Conservation (phyloP, 23 tunicate genomes). For the Styela plicata region DNA sequence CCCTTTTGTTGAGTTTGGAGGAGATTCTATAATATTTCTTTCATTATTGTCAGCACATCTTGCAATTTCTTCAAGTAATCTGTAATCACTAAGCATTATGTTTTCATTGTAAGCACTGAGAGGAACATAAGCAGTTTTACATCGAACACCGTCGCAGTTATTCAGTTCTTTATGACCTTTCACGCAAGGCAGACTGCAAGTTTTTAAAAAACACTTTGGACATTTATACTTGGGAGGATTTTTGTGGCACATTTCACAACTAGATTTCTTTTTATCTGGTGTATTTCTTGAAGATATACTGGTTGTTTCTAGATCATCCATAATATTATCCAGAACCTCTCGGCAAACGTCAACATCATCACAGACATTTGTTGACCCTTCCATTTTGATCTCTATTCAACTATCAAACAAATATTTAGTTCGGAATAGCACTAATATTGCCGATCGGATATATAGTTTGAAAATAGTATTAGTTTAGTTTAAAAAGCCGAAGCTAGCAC, state of each 20-base stretch:
- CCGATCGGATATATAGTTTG: no score
- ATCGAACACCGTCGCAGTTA: constrained; percentile 21
- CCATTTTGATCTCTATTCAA: no score
- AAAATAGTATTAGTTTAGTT: no score
- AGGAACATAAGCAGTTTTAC: constrained; percentile 24
- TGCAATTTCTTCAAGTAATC: constrained; percentile 26
- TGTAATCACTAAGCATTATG: constrained; percentile 30
- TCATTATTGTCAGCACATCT: constrained; percentile 14
- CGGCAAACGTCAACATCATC: not conserved
- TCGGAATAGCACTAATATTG: no score
- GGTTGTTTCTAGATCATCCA: not conserved
- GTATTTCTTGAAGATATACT: not conserved
- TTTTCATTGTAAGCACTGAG: constrained; percentile 13
- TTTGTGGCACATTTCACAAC: not conserved
- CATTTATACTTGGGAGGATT: constrained; percentile 20
- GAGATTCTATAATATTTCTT: not conserved
- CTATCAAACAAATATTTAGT: no score
- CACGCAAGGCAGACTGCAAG: constrained; percentile 21
- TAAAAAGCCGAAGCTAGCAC: no score
- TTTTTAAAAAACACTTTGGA: constrained; percentile 18
- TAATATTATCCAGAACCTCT: not conserved
- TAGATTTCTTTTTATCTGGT: not conserved
- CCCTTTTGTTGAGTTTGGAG: not conserved
- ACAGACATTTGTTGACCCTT: no score
- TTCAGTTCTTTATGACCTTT: not conserved